phyloP scores from a whole-genome alignment of 2,113 vertebrate genomes.

The Seriola dumerili region DNA sequence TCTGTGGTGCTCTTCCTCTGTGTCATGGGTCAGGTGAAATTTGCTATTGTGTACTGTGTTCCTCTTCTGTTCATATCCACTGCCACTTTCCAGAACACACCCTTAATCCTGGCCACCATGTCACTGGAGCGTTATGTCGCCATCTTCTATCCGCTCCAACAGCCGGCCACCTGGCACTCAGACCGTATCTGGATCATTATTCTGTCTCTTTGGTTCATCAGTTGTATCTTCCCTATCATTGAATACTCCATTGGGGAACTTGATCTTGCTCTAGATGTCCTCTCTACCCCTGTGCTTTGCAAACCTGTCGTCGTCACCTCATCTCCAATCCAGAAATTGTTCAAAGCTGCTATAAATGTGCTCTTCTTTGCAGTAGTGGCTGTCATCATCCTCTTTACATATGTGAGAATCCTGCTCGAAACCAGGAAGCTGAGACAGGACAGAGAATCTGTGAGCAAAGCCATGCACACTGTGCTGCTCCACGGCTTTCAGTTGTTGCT shows the following conservation, averaged over 20 bases:
- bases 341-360: slow-evolving; percentile 59
- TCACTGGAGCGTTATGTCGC: slow-evolving; percentile 85
- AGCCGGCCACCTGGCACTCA: slow-evolving; percentile 73
- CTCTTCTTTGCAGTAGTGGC: slow-evolving; percentile 78
- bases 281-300: slow-evolving; percentile 62
- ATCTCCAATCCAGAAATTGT: slow-evolving; percentile 68
- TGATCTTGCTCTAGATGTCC: slow-evolving; percentile 13
- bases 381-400: slow-evolving; percentile 81
- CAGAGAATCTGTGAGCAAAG: slow-evolving; percentile 73
- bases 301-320: slow-evolving; percentile 18
- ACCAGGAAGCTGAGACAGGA: slow-evolving; percentile 79
- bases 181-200: slow-evolving; percentile 80
- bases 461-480: slow-evolving; percentile 82
- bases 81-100: slow-evolving; percentile 80
- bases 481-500: slow-evolving; percentile 84
- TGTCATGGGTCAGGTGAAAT: slow-evolving; percentile 63
- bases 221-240: slow-evolving; percentile 49
- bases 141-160: slow-evolving; percentile 80
- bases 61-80: slow-evolving; percentile 78
- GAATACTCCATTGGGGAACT: slow-evolving; percentile 59
- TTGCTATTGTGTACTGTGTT: slow-evolving; percentile 65
- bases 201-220: slow-evolving; percentile 72
- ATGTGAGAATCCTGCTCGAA: slow-evolving; percentile 81
- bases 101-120: slow-evolving; percentile 83
- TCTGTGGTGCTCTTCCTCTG: slow-evolving; percentile 83